Percentiles rank a stretch among this genome's conserved stretches.
These are phyloP conservation scores for Recurvirostra avosetta DNA, from an alignment of 2,113 vertebrate species.

Conservation along the genomic window DNA sequence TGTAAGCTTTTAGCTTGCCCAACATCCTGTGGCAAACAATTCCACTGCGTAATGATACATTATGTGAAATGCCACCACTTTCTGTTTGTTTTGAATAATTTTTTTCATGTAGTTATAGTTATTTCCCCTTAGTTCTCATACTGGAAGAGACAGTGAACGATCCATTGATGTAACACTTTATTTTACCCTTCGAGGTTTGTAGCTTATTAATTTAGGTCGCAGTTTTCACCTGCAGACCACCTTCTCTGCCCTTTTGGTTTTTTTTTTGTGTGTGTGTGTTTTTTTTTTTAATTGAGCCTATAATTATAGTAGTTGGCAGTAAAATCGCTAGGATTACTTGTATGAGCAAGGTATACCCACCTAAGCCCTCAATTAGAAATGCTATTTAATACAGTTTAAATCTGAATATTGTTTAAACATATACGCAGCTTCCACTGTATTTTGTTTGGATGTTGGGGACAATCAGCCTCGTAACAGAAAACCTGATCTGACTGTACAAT, in stretches of 20 bases:
- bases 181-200: neutral
- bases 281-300: neutral
- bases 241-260: neutral
- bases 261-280: neutral
- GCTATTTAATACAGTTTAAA: neutral
- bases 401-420: neutral
- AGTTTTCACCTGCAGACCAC: neutral
- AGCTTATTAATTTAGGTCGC: neutral
- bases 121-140: neutral
- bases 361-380: neutral
- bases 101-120: neutral
- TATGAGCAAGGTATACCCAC: neutral
- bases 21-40: neutral
- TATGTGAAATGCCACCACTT: neutral
- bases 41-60: rapidly evolving
- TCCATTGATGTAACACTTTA: neutral
- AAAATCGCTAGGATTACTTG: neutral
- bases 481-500: neutral
- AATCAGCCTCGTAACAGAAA: neutral
- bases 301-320: neutral
- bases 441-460: neutral
- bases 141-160: neutral
- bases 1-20: neutral
- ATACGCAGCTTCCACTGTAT: neutral
- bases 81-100: neutral